phyloP scores from a whole-genome alignment of 1,140 invertebrate species.

The Calephelis virginiensis region DNA sequence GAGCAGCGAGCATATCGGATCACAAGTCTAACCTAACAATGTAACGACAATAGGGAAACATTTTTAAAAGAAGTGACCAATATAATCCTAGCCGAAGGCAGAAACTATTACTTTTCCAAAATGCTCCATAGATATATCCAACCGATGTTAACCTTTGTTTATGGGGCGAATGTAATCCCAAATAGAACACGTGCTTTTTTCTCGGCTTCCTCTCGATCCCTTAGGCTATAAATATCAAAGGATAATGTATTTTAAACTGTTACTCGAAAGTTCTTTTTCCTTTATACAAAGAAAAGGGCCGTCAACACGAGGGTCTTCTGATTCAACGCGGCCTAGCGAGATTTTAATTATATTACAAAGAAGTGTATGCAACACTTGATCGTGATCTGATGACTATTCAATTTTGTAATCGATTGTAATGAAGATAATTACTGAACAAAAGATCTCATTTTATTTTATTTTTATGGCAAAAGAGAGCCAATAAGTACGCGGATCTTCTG shows the following conservation, averaged over 20 bases:
- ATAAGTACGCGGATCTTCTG: too few relatives aligned
- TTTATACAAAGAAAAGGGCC: conserved; percentile 34
- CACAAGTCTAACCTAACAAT: background rate
- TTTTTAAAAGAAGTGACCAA: conserved; percentile 4
- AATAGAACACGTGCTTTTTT: conserved; percentile 77
- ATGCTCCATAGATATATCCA: conserved; percentile 25
- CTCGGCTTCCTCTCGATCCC: conserved; percentile 51
- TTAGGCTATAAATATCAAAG: conserved; percentile 1
- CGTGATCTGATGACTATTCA: conserved; percentile 21
- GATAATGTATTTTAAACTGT: conserved; percentile 34
- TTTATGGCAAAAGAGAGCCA: too few relatives aligned
- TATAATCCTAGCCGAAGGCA: conserved; percentile 7
- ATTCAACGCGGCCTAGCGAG: conserved; percentile 58
- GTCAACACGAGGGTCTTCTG: conserved; percentile 55
- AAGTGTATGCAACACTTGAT: conserved; percentile 30
- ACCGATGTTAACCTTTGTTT: conserved; percentile 68
- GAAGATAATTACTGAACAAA: too few relatives aligned
- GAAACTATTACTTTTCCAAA: conserved; percentile 14
- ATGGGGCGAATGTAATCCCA: conserved; percentile 71
- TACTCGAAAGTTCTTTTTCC: conserved; percentile 28
- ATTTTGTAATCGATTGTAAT: background rate
- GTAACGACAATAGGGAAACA: background rate
- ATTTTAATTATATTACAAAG: conserved; percentile 67
- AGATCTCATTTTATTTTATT: too few relatives aligned
- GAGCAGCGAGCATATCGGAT: background rate